Evolutionary conservation across 2,797 vertebrate genomes (phyloP), one percentile per base, ranked within the genome.

Genomic region (Babyrousa celebensis): DNA sequence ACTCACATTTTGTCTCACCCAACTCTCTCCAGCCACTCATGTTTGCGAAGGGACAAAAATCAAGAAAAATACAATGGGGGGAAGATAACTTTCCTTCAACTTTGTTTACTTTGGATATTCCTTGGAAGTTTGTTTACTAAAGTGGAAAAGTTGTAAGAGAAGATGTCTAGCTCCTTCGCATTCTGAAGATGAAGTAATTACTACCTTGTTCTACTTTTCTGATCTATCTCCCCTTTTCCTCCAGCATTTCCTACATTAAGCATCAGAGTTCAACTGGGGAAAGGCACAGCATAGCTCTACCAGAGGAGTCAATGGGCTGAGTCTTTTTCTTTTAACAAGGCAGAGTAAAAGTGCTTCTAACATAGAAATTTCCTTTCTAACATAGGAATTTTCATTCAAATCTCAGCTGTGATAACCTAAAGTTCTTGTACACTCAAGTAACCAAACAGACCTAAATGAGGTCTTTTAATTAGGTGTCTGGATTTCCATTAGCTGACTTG

Each of bases 391-490:
- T 94, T 74, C 77, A 36, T 40, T 90, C 68, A 82, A 91, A 83
- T 68, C 87, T 97, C 80, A 74, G 94, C 62, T 91, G 68, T 90
- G 67, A 82, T 77, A 85, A 74, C 78, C 89, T 96, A 48, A 58
- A 96, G 78, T 89, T 94, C 93, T 90, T 96, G 23, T 40, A 88
- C 72, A 85, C 12, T 40, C 63, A 92, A 88, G 91, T 67, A 92
- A 85, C 68, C 92, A 89, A 96, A 85, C 43, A 90, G 68, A 94
- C 9, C 14, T 90, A 90, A 89, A 78, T 93, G 75, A 96, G 80
- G 36, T 89, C 36, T 89, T 94, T 95, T 65, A 95, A 96, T 89
- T 83, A 85, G 86, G 25, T 23, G 43, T 72, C 85, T 1, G 0
- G 18, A 84, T 95, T 88, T 48, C 77, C 52, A 86, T 16, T 27